Evolutionary conservation across 2,888 invertebrate species (phyloP), one percentile per base, ranked within the genome.

Genomic region (Augochlorella aurata): DNA sequence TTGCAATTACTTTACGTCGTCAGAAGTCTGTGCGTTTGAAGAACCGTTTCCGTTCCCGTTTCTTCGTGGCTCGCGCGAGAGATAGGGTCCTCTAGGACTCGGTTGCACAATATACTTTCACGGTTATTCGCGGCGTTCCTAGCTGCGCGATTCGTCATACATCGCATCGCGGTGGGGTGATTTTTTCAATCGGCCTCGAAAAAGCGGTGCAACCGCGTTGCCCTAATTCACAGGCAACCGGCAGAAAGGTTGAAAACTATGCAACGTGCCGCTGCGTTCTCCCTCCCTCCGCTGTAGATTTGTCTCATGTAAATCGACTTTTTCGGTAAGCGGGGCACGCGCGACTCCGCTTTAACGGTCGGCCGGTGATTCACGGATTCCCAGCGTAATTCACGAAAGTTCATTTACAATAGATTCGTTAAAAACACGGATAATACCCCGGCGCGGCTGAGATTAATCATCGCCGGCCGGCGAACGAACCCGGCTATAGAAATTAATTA

Each of bases 401-500:
- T 83, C 79, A 87, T 87, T 87, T 74, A 77, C 85, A 76, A 85
- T 79, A 78, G 85, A 87, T 87, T 79, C 79, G 85, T 87, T 83
- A 87, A 85, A 85, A 87, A 87, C 83, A 80, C 79, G 77, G 85
- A 85, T 87, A 87, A 87, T 87, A 79, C 71, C 79, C 77, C 84
- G 52, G 38, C 38, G 49, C 29, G 72, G 76, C 9, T 71, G 83
- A 65, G 70, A 87, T 87, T 83, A 83, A 86, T 86, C 85, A 87
- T 66, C 81, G 77, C 52, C 68, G 78, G 77, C 69, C 63, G 81
- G 78, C 79, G 78, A 84, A 83, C 74, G 82, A 79, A 52, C 61
- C 58, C 81, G 79, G 69, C 83, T 82, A 77, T 73, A 77, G 87
- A 82, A 85, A 88, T 88, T 88, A 88, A 88, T 88, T 88, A 88